Conservation (phyloP, 2,888 invertebrate species). For the Anaspis maculata region DNA sequence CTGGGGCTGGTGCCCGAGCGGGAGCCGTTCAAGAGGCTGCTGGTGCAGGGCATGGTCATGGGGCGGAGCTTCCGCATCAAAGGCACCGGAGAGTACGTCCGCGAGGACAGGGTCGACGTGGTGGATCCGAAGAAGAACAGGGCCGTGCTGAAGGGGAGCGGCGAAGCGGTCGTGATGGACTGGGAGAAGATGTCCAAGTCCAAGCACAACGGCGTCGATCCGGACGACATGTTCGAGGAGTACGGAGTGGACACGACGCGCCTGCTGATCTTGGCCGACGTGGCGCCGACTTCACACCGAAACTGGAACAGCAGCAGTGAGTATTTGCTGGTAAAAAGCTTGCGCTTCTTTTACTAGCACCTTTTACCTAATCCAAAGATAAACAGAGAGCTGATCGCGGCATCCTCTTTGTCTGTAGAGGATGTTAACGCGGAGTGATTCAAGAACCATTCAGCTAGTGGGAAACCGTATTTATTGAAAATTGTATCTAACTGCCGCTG, state of each 20-base stretch:
- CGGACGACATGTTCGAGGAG: slow-evolving; percentile 65
- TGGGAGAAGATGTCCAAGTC: slow-evolving; percentile 99
- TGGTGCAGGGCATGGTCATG: slow-evolving; percentile 96
- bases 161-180: slow-evolving; percentile 57
- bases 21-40: slow-evolving; percentile 86
- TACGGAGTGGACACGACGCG: slow-evolving; percentile 89
- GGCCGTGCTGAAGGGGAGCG: slow-evolving; percentile 53
- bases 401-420: no score
- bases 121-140: slow-evolving; percentile 51
- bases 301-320: slow-evolving; percentile 86
- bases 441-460: no score
- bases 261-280: slow-evolving; percentile 80
- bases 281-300: slow-evolving; percentile 80
- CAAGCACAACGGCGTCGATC: slow-evolving; percentile 94
- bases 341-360: no score
- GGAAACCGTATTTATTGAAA: no score
- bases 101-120: slow-evolving; percentile 52
- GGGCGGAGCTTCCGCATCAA: slow-evolving; percentile 70
- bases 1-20: slow-evolving; percentile 61
- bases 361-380: slow-evolving; percentile 2
- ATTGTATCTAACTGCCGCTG: no score
- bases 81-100: slow-evolving; percentile 71
- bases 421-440: slow-evolving; percentile 1
- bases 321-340: no score
- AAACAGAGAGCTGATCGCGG: no score